Evolutionary conservation across 2,888 invertebrate genomes (phyloP).

Genomic region (Nemurella pictetii): DNA sequence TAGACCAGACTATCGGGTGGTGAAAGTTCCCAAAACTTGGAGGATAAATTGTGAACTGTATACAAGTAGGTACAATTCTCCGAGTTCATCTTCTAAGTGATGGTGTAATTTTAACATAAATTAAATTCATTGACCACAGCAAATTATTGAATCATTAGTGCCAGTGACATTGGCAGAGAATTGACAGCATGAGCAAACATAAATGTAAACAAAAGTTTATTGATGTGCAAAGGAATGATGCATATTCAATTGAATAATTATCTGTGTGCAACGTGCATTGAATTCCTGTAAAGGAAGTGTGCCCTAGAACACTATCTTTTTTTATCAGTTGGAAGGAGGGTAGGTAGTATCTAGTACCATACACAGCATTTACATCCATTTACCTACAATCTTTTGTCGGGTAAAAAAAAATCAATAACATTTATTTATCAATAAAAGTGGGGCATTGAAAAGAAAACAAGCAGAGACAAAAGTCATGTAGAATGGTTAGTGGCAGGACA

Average conservation of each 20-base stretch:
- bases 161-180: too few species aligned
- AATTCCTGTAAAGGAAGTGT: background rate
- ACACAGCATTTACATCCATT: too few species aligned
- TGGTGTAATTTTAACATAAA: too few species aligned
- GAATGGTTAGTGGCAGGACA: background rate
- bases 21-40: too few species aligned
- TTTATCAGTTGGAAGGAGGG: background rate
- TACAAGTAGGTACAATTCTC: too few species aligned
- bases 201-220: background rate
- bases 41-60: too few species aligned
- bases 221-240: background rate
- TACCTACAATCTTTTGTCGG: background rate
- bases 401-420: background rate
- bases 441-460: background rate
- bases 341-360: too few species aligned
- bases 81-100: too few species aligned
- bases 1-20: too few species aligned
- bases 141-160: too few species aligned
- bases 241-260: background rate
- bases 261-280: background rate
- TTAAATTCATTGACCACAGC: too few species aligned
- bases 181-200: too few species aligned
- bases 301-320: background rate
- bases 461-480: background rate
- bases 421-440: background rate